A percentile compares a stretch with the other conserved stretches of the same genome.
Evolutionary conservation across 2,888 invertebrate species (phyloP).

Genomic region (Adela reaumurella): DNA sequence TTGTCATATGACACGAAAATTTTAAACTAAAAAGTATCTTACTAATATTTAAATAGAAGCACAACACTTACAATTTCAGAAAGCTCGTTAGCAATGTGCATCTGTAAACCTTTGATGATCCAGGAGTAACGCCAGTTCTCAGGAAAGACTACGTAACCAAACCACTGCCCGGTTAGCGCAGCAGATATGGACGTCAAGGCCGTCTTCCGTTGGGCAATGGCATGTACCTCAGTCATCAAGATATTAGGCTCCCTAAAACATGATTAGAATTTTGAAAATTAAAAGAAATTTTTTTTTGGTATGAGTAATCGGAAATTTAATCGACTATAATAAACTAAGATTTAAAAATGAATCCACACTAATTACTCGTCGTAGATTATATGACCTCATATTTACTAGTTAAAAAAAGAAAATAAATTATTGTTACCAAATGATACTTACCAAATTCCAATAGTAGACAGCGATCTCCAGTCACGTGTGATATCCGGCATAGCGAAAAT

Average conservation of each 20-base stretch:
- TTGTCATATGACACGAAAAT: no score
- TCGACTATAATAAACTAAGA: no score
- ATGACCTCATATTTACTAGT: no score
- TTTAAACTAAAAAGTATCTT: no score
- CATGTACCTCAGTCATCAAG: constrained; percentile 28
- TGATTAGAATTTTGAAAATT: no score
- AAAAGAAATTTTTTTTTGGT: no score
- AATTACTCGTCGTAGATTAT: no score
- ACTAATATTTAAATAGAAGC: no score
- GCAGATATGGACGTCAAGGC: constrained; percentile 54
- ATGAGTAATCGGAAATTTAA: no score
- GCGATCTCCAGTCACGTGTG: constrained; percentile 29
- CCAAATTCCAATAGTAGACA: constrained; percentile 41
- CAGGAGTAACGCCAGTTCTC: constrained; percentile 62
- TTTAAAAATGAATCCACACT: no score
- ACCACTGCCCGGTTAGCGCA: constrained; percentile 68
- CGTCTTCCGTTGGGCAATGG: constrained; percentile 37
- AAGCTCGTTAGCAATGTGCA: constrained; percentile 58
- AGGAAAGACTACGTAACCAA: constrained; percentile 59
- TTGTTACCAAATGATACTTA: constrained; percentile 20
- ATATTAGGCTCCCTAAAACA: constrained; percentile 45
- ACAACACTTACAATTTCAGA: constrained; percentile 35
- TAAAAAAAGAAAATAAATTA: no score
- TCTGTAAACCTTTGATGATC: constrained; percentile 56
- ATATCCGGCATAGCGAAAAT: constrained; percentile 36